These are phyloP conservation scores for Callimorpha dominula DNA, from an alignment of 2,888 invertebrate species.

Conservation along the genomic window DNA sequence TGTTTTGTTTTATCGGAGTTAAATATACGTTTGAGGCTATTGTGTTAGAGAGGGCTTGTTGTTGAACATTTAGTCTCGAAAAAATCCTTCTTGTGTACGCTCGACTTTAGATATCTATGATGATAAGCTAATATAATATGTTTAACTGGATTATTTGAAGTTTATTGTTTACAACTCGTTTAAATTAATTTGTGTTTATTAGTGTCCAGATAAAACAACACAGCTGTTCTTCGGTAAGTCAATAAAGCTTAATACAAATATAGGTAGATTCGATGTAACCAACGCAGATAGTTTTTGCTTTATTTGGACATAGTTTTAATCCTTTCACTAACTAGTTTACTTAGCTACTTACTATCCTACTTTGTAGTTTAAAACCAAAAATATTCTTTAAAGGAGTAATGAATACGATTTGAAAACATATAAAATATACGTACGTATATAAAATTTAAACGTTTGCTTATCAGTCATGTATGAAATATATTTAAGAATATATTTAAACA, in stretches of 20 bases:
- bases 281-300: too few relatives aligned
- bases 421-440: too few relatives aligned
- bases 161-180: conserved; percentile 19
- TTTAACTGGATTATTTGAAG: conserved; percentile 28
- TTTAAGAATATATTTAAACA: too few relatives aligned
- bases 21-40: conserved; percentile 84
- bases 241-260: background rate
- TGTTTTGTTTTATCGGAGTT: conserved; percentile 82
- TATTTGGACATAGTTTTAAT: too few relatives aligned
- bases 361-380: too few relatives aligned
- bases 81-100: conserved; percentile 81
- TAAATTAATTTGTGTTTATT: conserved; percentile 30
- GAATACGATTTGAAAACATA: too few relatives aligned
- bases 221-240: conserved; percentile 29
- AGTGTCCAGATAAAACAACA: conserved; percentile 23
- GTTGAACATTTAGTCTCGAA: conserved; percentile 81
- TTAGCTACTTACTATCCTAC: too few relatives aligned
- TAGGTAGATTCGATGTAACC: background rate
- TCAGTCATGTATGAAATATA: too few relatives aligned
- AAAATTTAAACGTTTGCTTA: too few relatives aligned
- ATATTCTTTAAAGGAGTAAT: too few relatives aligned
- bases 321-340: too few relatives aligned
- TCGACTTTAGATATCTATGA: conserved; percentile 60
- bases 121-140: conserved; percentile 29
- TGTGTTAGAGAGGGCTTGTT: conserved; percentile 77